These are phyloP conservation scores for Idaea aversata DNA, from an alignment of 2,888 invertebrate genomes.

Conservation along the genomic window DNA sequence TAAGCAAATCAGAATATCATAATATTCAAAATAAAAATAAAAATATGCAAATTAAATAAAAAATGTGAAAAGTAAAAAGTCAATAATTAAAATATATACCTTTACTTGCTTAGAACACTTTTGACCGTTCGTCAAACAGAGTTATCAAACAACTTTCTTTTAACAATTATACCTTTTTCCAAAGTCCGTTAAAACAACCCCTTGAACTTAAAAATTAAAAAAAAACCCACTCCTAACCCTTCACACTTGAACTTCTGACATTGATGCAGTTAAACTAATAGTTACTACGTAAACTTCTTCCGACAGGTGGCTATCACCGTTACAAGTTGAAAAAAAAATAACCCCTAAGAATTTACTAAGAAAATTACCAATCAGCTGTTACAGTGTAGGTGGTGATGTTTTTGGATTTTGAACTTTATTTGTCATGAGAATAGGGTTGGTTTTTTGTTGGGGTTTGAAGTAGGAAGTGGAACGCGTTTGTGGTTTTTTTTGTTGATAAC, in stretches of 20 bases:
- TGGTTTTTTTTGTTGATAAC: background rate
- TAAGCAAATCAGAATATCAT: too few relatives aligned
- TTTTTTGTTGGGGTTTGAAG: conserved; percentile 3
- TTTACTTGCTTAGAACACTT: too few relatives aligned
- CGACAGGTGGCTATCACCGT: conserved; percentile 38
- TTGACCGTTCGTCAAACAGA: too few relatives aligned
- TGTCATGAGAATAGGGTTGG: fast-evolving
- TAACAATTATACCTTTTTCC: background rate
- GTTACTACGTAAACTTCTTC: background rate
- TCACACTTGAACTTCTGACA: conserved; percentile 22
- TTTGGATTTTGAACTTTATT: conserved; percentile 7
- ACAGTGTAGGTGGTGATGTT: conserved; percentile 11
- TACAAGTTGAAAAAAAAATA: conserved; percentile 39
- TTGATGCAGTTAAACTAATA: background rate
- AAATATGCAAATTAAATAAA: too few relatives aligned
- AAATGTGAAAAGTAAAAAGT: too few relatives aligned
- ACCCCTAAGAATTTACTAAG: conserved; percentile 30
- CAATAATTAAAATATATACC: too few relatives aligned
- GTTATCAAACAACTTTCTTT: too few relatives aligned
- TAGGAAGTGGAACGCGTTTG: conserved; percentile 8
- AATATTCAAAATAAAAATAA: too few relatives aligned
- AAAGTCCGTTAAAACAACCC: background rate
- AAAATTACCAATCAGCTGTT: conserved; percentile 42
- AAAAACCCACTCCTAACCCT: conserved; percentile 9
- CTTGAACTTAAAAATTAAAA: background rate